phyloP scores from a whole-genome alignment of 30 jellyfish, hydroid and myxozoan species.

The Morbakka virulenta region DNA sequence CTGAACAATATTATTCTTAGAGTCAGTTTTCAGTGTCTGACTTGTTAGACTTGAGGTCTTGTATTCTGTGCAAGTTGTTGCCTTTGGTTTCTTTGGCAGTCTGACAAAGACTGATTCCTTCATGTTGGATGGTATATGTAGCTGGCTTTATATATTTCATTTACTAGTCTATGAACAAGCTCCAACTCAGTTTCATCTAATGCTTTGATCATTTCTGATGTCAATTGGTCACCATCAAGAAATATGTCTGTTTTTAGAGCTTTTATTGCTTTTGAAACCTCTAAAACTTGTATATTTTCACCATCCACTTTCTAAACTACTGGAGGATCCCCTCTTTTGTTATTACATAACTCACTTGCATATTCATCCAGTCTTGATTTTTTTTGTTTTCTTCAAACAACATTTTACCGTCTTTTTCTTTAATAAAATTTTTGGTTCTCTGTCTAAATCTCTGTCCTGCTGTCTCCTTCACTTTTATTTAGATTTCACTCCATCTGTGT shows the following conservation, averaged over 20 bases:
- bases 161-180: neutral
- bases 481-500: conserved; percentile 5
- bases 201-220: conserved; percentile 4
- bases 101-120: neutral
- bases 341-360: neutral
- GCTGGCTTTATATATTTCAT: conserved; percentile 1
- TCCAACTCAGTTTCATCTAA: conserved; percentile 1
- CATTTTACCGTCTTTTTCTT: neutral
- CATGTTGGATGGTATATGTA: conserved; percentile 4
- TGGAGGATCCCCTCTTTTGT: conserved; percentile 1
- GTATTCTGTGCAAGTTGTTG: conserved; percentile 4
- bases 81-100: conserved; percentile 4
- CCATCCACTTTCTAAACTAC: neutral
- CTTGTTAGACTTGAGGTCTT: too few relatives aligned
- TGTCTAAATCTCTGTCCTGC: conserved; percentile 19
- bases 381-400: neutral
- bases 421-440: neutral
- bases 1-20: too few relatives aligned
- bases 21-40: too few relatives aligned
- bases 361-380: conserved; percentile 6
- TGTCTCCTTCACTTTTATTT: conserved; percentile 1
- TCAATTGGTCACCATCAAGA: too few relatives aligned
- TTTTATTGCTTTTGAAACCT: neutral
- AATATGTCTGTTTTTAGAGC: neutral
- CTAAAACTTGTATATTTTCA: neutral